Evolutionary conservation across 2,888 invertebrate genomes (phyloP).

Genomic region (Apodemia zela): DNA sequence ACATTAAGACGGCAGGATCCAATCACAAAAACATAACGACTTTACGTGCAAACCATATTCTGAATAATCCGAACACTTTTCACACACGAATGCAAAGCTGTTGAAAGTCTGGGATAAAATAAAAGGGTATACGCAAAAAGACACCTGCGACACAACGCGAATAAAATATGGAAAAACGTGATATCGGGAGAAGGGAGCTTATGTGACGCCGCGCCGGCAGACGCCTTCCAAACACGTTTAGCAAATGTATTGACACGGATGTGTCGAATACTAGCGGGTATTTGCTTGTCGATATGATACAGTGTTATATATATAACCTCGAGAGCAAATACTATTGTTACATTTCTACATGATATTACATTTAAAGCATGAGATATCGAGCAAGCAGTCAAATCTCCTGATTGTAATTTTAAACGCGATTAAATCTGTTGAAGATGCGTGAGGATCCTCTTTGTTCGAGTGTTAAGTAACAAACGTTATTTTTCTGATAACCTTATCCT

Average conservation of each 20-base stretch:
- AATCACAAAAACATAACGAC: background rate
- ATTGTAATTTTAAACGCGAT: too few species aligned
- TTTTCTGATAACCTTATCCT: too few species aligned
- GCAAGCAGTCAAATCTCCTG: too few species aligned
- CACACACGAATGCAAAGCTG: constrained; percentile 9
- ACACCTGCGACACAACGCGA: background rate
- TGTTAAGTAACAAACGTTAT: too few species aligned
- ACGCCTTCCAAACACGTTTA: constrained; percentile 2
- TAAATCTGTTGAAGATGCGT: too few species aligned
- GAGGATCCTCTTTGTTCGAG: too few species aligned
- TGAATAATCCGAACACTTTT: constrained; percentile 10
- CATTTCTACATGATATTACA: background rate
- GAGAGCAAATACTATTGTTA: background rate
- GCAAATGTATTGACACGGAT: constrained; percentile 1
- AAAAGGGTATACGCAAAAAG: constrained; percentile 13
- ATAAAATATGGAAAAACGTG: constrained; percentile 12
- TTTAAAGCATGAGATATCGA: too few species aligned
- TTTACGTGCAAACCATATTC: background rate
- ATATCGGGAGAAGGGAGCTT: constrained; percentile 5
- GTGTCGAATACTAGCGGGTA: background rate
- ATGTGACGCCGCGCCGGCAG: background rate
- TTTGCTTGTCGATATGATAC: background rate
- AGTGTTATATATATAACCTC: background rate
- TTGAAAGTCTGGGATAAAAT: constrained; percentile 9
- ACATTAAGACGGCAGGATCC: background rate